phyloP scores from a whole-genome alignment of 2,888 invertebrate genomes.

The Eupithecia vulgata region DNA sequence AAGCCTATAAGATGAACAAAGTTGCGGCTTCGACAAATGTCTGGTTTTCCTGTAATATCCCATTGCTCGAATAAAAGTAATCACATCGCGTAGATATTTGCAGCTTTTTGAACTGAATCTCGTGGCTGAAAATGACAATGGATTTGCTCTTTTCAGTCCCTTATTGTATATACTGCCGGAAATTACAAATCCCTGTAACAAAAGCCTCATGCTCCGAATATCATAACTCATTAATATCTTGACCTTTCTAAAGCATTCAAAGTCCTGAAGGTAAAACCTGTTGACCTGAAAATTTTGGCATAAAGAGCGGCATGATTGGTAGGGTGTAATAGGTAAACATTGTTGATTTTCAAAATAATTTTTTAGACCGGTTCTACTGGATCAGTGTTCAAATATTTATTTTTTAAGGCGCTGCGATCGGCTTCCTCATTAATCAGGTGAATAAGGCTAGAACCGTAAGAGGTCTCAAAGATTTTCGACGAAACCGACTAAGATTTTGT shows the following conservation, averaged over 20 bases:
- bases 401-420: too few relatives aligned
- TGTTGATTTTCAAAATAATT: neutral
- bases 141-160: neutral
- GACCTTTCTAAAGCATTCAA: constrained; percentile 11
- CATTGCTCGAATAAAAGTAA: neutral
- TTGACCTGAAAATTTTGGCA: neutral
- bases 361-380: neutral
- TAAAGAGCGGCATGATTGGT: neutral
- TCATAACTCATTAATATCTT: constrained; percentile 5
- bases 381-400: neutral
- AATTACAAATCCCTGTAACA: neutral
- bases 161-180: neutral
- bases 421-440: too few relatives aligned
- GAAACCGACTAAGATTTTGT: too few relatives aligned
- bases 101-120: neutral
- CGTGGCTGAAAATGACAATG: neutral
- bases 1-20: too few relatives aligned
- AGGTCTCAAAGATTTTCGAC: too few relatives aligned
- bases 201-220: neutral
- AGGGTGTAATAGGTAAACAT: neutral
- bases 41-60: neutral
- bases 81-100: neutral
- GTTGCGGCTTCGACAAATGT: neutral
- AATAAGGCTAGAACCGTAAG: too few relatives aligned
- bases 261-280: neutral